Evolutionary conservation across 2,797 vertebrate species (phyloP), one percentile per base, ranked within the genome.

Genomic region (Typhlichthys subterraneus): DNA sequence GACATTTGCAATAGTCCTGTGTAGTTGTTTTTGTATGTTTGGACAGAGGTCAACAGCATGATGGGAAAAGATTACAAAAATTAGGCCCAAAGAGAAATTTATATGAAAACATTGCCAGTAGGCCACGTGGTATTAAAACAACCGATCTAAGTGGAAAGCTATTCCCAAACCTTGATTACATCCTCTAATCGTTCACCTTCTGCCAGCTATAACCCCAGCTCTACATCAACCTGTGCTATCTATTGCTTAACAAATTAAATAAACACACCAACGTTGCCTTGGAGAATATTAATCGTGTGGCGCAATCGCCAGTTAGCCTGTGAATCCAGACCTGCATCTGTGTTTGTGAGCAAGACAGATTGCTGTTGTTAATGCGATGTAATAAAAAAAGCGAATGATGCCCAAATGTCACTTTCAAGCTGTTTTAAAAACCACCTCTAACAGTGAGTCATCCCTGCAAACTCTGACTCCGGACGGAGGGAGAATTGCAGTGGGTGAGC

Each of bases 251-350:
- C 64, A 59, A 73, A 69, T 64, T 66, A 69, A 47, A 52, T 64
- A 72, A 72, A 73, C 61, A 64, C 48, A 65, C 5, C 51, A 75
- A 65, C 7, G 51, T 31, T 63, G 46, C 73, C 61, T 67, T 4
- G 8, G 42, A 72, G 59, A 71, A 49, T 13, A 63, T 62, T 71
- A 67, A 81, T 80, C 69, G 63, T 45, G 46, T 14, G 0, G 19
- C 33, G 53, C 63, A 75, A 81, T 77, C 71, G 73, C 73, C 55
- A 65, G 67, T 68, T 60, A 12, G 12, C 62, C 66, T 72, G 49
- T 51, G 48, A 68, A 79, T 67, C 79, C 61, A 75, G 65, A 76
- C 67, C 70, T 75, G 74, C 80, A 68, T 81, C 73, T 80, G 74
- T 63, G 74, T 52, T 70, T 61, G 66, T 61, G 57, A 70, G 58